Evolutionary conservation across 2,113 vertebrate genomes (phyloP), one percentile per base, ranked within the genome.

Genomic region (Solenodon paradoxus): DNA sequence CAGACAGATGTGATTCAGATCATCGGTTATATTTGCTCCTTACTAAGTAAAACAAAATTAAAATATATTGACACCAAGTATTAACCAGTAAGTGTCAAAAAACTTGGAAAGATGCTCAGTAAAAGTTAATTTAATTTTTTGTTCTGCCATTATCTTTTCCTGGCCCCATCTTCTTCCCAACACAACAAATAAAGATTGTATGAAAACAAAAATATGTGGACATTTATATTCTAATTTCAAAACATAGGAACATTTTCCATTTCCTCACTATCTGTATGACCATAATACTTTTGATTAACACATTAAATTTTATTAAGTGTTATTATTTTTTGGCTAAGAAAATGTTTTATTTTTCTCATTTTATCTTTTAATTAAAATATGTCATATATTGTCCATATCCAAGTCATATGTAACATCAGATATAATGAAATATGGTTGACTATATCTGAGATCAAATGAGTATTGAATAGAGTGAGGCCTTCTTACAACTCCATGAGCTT

Each of bases 201-300:
- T 80, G 5, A 45, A 38, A 59, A 30, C 28, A 38, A 53, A 74
- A 90, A 74, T 9, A 74, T 9, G 5, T 38, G 1, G 59, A 16
- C 30, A 68, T 59, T 74, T 26, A 80, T 79, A 55, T 80, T 80
- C 42, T 91, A 17, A 69, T 87, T 94, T 69, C 45, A 90, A 59
- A 42, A 72, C 32, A 68, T 38, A 42, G 38, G 66, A 91, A 63
- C 59, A 72, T 75, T 59, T 86, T 90, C 19, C n/a, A 51, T 66
- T 69, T 20, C 64, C 35, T 86, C 61, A 61, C n/a, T 9, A 26
- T 66, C 17, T 59, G 28, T 59, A 66, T 30, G 49, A 11, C 45
- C 82, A 82, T 91, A 82, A 96, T 87, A 75, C 64, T 51, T 96
- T 30, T 51, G 32, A 80, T 64, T 13, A 20, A 87, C 47, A 84